Base-by-base conservation (phyloP, 2,888 invertebrate species). In the Eremobia ochroleuca region DNA sequence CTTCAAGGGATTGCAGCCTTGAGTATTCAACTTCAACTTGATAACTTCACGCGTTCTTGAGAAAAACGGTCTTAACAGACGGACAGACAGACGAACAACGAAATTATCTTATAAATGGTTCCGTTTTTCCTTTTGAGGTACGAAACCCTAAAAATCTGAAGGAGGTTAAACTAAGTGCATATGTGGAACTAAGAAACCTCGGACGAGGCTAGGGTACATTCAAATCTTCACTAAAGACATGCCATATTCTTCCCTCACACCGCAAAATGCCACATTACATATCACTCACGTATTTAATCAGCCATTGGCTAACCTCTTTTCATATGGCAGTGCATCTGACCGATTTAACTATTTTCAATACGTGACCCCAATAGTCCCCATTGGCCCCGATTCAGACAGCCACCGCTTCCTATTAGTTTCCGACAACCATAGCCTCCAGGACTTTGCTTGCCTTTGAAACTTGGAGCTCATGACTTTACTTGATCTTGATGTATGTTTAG, bases 331-430 rank as follows among this genome's bases (percentile, higher is more conserved):
- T 74, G 70, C 76, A 68, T 68, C 28, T 82, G 85, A 75, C 66
- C 71, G 67, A 52, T 52, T 64, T 67, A 71, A 68, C 81, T 71
- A 72, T 82, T 85, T 82, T 76, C 83, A 82, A 62, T 81, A 81
- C 59, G 40, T 55, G 34, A 40, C 31, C 21, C 18, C 46, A 58
- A 61, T 62, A 34, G 34, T 37, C 37, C 21, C 55, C 31, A 82
- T 62, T 64, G 43, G 28, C 40, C 34, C 21, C 58, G 31, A 82
- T 76, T 82, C 68, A 82, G 49, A 15, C 15, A 21, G 28, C 62
- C 13, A 21, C 52, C n/a, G 3, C 21, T 82, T 83, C 86, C 77
- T 76, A 83, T 86, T 82, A 59, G 86, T 70, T 86, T 73, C 66
- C 78, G 61, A 73, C 43, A 61, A 49, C 40, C 40, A 67, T 72